Percentiles rank a stretch among this genome's conserved stretches.
These are phyloP conservation scores for Urocitellus parryii DNA, from an alignment of 2,113 vertebrate genomes.

Conservation along the genomic window DNA sequence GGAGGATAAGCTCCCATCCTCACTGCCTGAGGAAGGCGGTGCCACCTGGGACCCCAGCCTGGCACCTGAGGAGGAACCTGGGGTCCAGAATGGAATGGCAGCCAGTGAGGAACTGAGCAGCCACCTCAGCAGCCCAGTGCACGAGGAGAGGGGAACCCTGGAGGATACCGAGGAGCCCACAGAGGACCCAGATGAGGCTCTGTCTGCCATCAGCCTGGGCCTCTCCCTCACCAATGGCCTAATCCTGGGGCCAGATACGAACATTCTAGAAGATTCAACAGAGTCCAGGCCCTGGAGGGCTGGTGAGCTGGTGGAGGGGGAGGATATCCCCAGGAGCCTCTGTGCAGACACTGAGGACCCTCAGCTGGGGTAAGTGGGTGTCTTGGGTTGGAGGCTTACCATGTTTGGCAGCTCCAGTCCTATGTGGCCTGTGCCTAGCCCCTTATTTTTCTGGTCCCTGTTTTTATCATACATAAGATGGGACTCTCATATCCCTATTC, in stretches of 20 bases:
- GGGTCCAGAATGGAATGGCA: constrained; percentile 32
- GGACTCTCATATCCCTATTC: background rate
- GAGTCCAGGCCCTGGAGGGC: constrained; percentile 65
- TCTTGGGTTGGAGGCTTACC: background rate
- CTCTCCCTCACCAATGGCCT: constrained; percentile 75
- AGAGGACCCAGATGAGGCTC: background rate
- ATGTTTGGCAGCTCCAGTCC: background rate
- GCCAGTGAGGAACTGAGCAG: background rate
- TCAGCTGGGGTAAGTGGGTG: constrained; percentile 72
- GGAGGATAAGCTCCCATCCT: background rate
- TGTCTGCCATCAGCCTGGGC: constrained; percentile 50
- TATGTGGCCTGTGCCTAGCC: background rate
- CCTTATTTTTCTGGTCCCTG: background rate
- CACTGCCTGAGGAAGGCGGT: background rate
- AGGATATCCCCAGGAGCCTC: background rate
- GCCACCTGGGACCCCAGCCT: constrained; percentile 7
- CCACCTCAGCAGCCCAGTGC: background rate
- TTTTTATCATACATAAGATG: background rate
- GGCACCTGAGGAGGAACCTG: background rate
- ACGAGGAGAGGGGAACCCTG: background rate
- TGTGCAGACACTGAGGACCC: constrained; percentile 61
- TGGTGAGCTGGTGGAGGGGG: background rate
- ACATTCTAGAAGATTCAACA: constrained; percentile 58
- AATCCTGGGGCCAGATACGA: constrained; percentile 36
- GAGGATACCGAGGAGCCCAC: background rate